A percentile compares a stretch with the other conserved stretches of the same genome.
These are phyloP conservation scores for Scrobipalpa costella DNA, from an alignment of 2,888 invertebrate species.

Conservation along the genomic window DNA sequence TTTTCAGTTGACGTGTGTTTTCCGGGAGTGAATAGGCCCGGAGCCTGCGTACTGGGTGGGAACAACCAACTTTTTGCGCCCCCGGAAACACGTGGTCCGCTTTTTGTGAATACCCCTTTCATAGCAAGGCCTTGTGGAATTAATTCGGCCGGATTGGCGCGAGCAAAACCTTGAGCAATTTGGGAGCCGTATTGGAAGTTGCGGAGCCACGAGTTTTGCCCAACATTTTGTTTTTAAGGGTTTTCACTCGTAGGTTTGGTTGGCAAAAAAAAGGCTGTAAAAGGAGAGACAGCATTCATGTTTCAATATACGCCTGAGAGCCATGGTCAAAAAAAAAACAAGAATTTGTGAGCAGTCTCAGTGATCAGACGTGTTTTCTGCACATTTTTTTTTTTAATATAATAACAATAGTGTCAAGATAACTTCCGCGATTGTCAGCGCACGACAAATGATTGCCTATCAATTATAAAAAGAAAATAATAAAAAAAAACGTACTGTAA, in stretches of 20 bases:
- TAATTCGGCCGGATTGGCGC: constrained; percentile 4
- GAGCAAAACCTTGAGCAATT: constrained; percentile 11
- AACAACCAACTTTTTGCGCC: not conserved
- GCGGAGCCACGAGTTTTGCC: not conserved
- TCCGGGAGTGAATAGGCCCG: constrained; percentile 2
- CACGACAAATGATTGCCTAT: too few species aligned
- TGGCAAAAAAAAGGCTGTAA: not conserved
- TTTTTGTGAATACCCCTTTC: constrained; percentile 17
- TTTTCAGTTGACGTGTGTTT: constrained; percentile 3
- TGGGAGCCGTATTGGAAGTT: not conserved
- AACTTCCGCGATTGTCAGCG: too few species aligned
- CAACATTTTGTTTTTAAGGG: not conserved
- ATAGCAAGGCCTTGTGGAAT: not conserved
- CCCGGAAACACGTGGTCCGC: not conserved
- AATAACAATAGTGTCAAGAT: too few species aligned
- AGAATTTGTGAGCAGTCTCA: too few species aligned
- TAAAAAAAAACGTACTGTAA: too few species aligned
- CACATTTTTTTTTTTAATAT: too few species aligned
- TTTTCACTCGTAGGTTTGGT: not conserved
- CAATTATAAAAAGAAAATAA: too few species aligned
- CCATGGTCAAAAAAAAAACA: too few species aligned
- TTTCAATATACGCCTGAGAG: too few species aligned
- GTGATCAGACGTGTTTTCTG: too few species aligned
- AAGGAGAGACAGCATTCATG: not conserved
- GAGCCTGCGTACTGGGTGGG: not conserved